Base-by-base conservation (phyloP, 1,140 invertebrate species). In the Drusus annulatus region DNA sequence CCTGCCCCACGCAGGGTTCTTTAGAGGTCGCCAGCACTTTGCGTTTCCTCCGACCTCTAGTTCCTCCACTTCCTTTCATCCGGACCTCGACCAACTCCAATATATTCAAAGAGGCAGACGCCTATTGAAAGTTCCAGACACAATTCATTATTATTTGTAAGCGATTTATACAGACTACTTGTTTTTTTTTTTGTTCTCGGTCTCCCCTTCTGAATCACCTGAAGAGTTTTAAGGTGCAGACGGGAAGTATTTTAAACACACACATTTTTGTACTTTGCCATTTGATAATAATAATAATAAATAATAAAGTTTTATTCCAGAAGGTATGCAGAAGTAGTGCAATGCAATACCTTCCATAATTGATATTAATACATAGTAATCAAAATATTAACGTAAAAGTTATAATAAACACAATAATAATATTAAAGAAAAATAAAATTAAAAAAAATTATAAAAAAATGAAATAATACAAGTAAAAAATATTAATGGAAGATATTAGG, bases 61-160 rank as follows among this genome's bases (percentile, higher is more conserved):
- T 68, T 21, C 36, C 45, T 65, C 31, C 21, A 23, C 15, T 73
- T 50, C 50, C 28, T 74, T 50, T 60, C 76, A 56, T 58, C 50
- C 19, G 31, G 23, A 65, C 54, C 65, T 56, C 45, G 16, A 21
- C 60, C 71, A 45, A 13, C 62, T 54, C 28, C 31, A 50, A 31
- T 13, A 50, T 36, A 45, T 79, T 79, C 58, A 79, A 76, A 58
- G 71, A 36, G 25, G 51, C 74, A 81, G 80, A 79, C 81, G 52
- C 80, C 78, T 82, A 77, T 69, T 68, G 51, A 80, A 77, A 60
- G 50, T 50, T 77, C 81, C 81, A 82, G 81, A 82, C 81, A 79
- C 81, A 82, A 82, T 80, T 82, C 76, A 81, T 81, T 56, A 54
- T 54, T 68, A 73, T 73, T 73, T 56, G 50, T 74, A 78, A 62